Conservation (phyloP, 2,797 vertebrate genomes). For the Meriones psammophilus region DNA sequence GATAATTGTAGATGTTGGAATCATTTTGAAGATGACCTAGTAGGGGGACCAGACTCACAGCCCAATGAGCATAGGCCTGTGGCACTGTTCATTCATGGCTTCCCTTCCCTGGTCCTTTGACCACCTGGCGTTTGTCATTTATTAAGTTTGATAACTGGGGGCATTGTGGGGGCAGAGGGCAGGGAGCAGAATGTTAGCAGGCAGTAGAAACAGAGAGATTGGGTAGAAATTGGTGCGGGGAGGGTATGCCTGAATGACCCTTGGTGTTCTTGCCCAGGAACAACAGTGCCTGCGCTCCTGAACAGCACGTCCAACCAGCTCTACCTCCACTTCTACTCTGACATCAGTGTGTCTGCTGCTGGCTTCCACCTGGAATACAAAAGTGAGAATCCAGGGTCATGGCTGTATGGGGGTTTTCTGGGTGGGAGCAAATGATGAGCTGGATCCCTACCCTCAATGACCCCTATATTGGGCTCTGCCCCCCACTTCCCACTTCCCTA, state of each 20-base stretch:
- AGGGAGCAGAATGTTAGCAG: neutral
- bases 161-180: neutral
- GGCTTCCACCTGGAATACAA: constrained; percentile 99
- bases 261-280: constrained; percentile 90
- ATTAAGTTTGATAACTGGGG: neutral
- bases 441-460: neutral
- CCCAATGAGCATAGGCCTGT: neutral
- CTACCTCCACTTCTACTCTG: constrained; percentile 99
- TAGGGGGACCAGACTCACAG: neutral
- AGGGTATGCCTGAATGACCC: constrained; percentile 28
- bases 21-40: neutral
- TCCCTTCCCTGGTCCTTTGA: neutral
- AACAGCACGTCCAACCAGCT: constrained; percentile 99
- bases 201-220: neutral
- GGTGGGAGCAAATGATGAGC: neutral
- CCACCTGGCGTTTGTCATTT: neutral
- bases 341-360: constrained; percentile 98
- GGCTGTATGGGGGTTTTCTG: neutral
- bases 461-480: neutral
- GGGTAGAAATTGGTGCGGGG: neutral
- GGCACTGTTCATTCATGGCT: neutral
- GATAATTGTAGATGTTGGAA: neutral
- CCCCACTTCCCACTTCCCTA: neutral
- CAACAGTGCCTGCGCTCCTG: constrained; percentile 96
- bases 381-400: constrained; percentile 90